These are phyloP conservation scores for Leptocoma aspasia DNA, from an alignment of 2,113 vertebrate genomes.

Conservation along the genomic window DNA sequence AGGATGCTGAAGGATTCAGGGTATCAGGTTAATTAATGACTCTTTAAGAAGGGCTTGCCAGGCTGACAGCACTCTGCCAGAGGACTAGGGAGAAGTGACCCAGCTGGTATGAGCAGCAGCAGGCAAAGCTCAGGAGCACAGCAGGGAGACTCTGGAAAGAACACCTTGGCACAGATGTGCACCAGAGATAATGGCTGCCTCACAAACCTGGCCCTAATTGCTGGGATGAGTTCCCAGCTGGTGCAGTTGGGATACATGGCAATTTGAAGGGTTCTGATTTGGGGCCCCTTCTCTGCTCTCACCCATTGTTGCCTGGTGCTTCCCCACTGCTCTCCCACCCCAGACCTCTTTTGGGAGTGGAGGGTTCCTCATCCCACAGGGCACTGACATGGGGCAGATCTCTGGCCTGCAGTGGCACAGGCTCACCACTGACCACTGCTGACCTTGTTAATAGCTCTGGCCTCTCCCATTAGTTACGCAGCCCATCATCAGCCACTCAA, in stretches of 20 bases:
- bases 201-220: not conserved
- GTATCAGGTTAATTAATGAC: conserved; percentile 10
- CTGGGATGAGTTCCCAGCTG: not conserved
- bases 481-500: not conserved
- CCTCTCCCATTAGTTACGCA: not conserved
- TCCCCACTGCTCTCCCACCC: not conserved
- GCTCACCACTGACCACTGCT: not conserved
- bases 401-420: not conserved
- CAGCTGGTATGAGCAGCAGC: not conserved
- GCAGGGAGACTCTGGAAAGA: not conserved
- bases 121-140: not conserved
- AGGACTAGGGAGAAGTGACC: not conserved
- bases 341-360: too few species aligned
- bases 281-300: not conserved
- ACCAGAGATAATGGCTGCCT: not conserved
- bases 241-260: not conserved
- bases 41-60: not conserved
- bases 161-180: not conserved
- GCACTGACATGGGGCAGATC: not conserved
- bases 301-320: not conserved
- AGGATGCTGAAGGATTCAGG: not conserved
- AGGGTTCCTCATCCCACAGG: not conserved
- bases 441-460: not conserved
- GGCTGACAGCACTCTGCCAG: not conserved
- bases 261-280: not conserved